These are phyloP conservation scores for Pomacea maculata DNA, from an alignment of 1,140 invertebrate genomes.

Conservation along the genomic window DNA sequence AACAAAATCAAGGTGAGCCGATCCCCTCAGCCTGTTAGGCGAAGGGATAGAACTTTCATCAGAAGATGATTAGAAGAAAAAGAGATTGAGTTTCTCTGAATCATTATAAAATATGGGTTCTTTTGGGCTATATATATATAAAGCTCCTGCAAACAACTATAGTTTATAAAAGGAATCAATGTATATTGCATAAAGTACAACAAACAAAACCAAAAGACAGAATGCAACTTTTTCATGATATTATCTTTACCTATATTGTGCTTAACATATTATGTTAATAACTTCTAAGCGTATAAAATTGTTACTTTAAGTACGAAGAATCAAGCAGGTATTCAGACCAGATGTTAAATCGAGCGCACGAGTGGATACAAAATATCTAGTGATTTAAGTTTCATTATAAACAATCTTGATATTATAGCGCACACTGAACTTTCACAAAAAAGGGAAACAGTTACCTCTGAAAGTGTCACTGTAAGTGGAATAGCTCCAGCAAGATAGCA, in stretches of 20 bases:
- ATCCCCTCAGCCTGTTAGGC: no score
- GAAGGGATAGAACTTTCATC: no score
- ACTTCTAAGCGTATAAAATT: no score
- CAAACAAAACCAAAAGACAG: neutral
- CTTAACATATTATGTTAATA: neutral
- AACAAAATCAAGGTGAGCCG: no score
- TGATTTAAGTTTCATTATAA: neutral
- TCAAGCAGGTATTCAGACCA: neutral
- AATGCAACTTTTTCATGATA: neutral
- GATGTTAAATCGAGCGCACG: neutral
- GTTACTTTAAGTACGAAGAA: neutral
- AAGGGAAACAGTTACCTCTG: constrained; percentile 79
- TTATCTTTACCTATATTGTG: neutral
- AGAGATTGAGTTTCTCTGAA: neutral
- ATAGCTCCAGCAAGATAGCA: constrained; percentile 94
- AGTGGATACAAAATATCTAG: neutral
- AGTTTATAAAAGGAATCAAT: no score
- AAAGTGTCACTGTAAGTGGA: constrained; percentile 90
- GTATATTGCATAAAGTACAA: neutral
- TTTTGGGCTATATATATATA: neutral
- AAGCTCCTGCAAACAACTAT: neutral
- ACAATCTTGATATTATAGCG: neutral
- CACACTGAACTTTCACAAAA: neutral
- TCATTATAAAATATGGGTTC: neutral
- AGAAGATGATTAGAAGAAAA: no score